A percentile compares a stretch with the other conserved stretches of the same genome.
phyloP scores from a whole-genome alignment of 2,797 vertebrate species.

The Pipistrellus kuhlii region DNA sequence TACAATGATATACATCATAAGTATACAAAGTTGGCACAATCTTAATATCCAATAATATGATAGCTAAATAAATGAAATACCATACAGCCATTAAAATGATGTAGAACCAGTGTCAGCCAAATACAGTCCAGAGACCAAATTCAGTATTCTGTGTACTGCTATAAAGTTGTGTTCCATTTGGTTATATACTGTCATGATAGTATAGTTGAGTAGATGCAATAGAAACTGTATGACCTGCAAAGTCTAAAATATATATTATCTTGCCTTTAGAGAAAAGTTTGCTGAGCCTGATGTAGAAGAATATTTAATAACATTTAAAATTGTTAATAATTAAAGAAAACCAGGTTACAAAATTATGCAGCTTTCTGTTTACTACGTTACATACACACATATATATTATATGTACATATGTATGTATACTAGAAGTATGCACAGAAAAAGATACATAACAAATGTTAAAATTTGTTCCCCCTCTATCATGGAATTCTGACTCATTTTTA shows the following conservation, averaged over 20 bases:
- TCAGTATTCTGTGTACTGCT: background rate
- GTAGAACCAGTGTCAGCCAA: conserved; percentile 18
- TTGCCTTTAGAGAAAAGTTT: conserved; percentile 27
- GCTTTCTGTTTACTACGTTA: conserved; percentile 41
- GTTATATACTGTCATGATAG: background rate
- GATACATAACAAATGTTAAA: background rate
- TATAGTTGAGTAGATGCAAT: conserved; percentile 35
- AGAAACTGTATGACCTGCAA: background rate
- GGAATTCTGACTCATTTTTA: conserved; percentile 2
- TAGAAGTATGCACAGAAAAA: background rate
- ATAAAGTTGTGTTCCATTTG: conserved; percentile 22
- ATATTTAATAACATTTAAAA: conserved; percentile 36
- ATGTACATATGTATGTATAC: background rate
- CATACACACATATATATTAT: background rate
- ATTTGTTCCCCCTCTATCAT: background rate
- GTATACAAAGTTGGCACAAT: background rate
- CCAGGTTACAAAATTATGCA: conserved; percentile 29
- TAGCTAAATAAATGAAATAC: conserved; percentile 45
- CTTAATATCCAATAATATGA: conserved; percentile 37
- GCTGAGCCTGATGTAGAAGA: background rate
- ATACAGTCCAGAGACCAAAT: conserved; percentile 1
- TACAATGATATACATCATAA: background rate
- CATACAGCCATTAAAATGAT: background rate
- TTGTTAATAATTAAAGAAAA: conserved; percentile 35
- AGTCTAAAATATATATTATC: conserved; percentile 32